A percentile compares a stretch with the other conserved stretches of the same genome.
Conservation (phyloP, 1,140 invertebrate genomes). For the Phymastichus coffea region DNA sequence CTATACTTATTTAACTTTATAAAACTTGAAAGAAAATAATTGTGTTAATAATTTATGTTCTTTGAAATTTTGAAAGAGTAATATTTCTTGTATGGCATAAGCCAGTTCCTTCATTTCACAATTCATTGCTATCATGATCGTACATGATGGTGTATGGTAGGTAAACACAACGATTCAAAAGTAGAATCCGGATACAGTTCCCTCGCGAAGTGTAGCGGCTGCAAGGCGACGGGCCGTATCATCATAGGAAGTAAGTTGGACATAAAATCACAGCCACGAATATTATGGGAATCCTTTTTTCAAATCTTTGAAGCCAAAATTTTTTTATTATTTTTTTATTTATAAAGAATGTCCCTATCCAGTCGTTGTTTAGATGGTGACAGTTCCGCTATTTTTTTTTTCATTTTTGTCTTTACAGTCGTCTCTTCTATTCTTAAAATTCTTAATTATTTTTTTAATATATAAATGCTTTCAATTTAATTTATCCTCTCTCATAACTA, state of each 20-base stretch:
- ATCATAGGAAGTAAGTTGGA: slow-evolving; percentile 55
- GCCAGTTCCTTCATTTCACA: slow-evolving; percentile 42
- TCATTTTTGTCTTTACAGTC: slow-evolving; percentile 12
- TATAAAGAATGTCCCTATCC: slow-evolving; percentile 34
- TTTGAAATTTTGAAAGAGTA: background rate
- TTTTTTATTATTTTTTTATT: slow-evolving; percentile 5
- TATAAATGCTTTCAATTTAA: slow-evolving; percentile 25
- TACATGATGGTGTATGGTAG: slow-evolving; percentile 53
- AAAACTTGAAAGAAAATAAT: too few relatives aligned
- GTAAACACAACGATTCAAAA: slow-evolving; percentile 54
- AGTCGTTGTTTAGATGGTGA: slow-evolving; percentile 42
- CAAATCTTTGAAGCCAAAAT: too few relatives aligned
- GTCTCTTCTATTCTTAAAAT: slow-evolving; percentile 32
- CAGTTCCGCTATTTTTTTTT: slow-evolving; percentile 36
- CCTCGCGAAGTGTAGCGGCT: slow-evolving; percentile 52
- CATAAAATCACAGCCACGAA: slow-evolving; percentile 41
- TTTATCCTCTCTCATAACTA: slow-evolving; percentile 19
- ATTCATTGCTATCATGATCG: slow-evolving; percentile 53
- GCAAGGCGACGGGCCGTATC: slow-evolving; percentile 53
- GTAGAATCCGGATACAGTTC: slow-evolving; percentile 54
- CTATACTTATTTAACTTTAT: too few relatives aligned
- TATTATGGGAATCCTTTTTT: slow-evolving; percentile 37
- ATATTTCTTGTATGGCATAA: slow-evolving; percentile 21
- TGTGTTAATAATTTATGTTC: too few relatives aligned
- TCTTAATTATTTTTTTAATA: slow-evolving; percentile 12